Percentiles rank a stretch among this genome's conserved stretches.
Conservation (phyloP, 2,113 vertebrate genomes). For the Rafetus swinhoei region DNA sequence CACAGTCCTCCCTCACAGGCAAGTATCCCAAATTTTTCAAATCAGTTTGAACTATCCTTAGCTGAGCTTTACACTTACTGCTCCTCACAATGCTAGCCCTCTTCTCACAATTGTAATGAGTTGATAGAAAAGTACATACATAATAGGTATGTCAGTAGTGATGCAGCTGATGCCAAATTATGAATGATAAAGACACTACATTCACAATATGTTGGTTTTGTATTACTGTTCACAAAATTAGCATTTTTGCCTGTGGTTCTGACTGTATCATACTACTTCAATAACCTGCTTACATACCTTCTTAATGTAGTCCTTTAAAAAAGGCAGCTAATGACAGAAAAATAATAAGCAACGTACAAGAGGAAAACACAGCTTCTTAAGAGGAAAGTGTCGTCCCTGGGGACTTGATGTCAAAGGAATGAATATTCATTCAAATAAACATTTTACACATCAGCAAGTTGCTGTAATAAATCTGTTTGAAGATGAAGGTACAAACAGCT, state of each 20-base stretch:
- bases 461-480: constrained; percentile 57
- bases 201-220: constrained; percentile 22
- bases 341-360: constrained; percentile 34
- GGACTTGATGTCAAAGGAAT: constrained; percentile 57
- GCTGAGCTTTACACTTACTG: constrained; percentile 26
- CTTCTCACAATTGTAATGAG: constrained; percentile 26
- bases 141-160: constrained; percentile 30
- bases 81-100: constrained; percentile 21
- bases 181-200: neutral
- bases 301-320: constrained; percentile 48
- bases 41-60: neutral
- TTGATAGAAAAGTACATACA: constrained; percentile 41
- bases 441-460: constrained; percentile 56
- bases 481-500: constrained; percentile 41
- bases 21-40: neutral
- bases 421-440: constrained; percentile 72
- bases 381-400: constrained; percentile 56
- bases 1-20: neutral
- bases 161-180: constrained; percentile 23
- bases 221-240: constrained; percentile 45
- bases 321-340: constrained; percentile 39
- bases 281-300: neutral
- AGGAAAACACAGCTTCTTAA: constrained; percentile 59
- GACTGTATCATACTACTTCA: constrained; percentile 24
- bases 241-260: constrained; percentile 49